These are phyloP conservation scores for Cryptocheilus praepositus DNA, from an alignment of 2,888 invertebrate species.

Conservation along the genomic window DNA sequence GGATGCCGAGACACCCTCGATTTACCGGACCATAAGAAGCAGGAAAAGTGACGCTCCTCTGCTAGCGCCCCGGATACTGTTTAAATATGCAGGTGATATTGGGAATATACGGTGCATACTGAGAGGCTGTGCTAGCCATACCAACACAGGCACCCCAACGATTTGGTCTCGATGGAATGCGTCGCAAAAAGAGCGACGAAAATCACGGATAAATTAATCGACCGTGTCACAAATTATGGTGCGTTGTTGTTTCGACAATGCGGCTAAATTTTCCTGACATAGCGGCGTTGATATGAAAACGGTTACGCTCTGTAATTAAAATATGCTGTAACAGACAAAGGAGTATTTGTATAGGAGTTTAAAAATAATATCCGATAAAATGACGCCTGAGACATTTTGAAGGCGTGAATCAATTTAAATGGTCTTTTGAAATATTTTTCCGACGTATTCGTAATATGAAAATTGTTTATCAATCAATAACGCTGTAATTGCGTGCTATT, in stretches of 20 bases:
- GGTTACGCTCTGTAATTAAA: no score
- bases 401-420: no score
- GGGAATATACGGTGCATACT: conserved; percentile 33
- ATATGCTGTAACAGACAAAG: no score
- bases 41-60: neutral
- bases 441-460: no score
- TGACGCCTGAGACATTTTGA: no score
- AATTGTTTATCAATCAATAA: no score
- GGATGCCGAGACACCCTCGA: neutral
- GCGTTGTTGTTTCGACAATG: neutral
- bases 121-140: conserved; percentile 21
- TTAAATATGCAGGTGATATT: conserved; percentile 21
- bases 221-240: conserved; percentile 21
- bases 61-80: neutral
- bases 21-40: conserved; percentile 8
- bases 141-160: neutral
- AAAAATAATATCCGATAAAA: no score
- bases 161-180: no score
- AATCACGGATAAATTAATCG: conserved; percentile 23
- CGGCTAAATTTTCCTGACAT: neutral
- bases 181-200: neutral
- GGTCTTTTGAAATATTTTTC: no score
- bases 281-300: neutral
- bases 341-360: no score
- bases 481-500: no score